A percentile compares a stretch with the other conserved stretches of the same genome.
Conservation (phyloP, 2,113 vertebrate species). For the Pantherophis guttatus region DNA sequence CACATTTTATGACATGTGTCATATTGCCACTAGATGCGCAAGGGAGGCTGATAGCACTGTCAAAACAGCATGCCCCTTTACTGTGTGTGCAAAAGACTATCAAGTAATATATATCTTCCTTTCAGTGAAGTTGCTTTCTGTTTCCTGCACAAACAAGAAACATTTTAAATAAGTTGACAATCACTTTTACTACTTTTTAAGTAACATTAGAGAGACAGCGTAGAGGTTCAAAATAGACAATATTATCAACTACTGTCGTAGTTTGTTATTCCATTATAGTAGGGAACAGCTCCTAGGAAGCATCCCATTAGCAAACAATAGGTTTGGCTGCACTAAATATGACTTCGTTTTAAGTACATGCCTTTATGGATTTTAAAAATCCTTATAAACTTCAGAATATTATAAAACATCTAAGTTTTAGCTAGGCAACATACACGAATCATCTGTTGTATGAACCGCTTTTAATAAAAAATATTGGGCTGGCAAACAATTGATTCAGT, state of each 20-base stretch:
- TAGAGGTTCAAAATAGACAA: constrained; percentile 54
- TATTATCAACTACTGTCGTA: constrained; percentile 60
- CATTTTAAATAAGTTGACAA: constrained; percentile 43
- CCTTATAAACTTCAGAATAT: constrained; percentile 61
- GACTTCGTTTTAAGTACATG: constrained; percentile 69
- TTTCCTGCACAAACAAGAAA: constrained; percentile 56
- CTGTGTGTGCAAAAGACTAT: constrained; percentile 54
- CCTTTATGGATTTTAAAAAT: constrained; percentile 68
- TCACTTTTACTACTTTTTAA: constrained; percentile 31
- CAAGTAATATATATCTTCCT: constrained; percentile 18
- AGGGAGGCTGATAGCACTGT: constrained; percentile 42
- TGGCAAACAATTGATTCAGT: constrained; percentile 23
- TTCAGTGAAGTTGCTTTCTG: constrained; percentile 43
- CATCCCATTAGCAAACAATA: constrained; percentile 68
- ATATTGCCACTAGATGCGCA: constrained; percentile 45
- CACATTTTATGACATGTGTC: constrained; percentile 47
- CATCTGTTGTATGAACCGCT: constrained; percentile 22
- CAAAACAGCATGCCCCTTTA: constrained; percentile 37
- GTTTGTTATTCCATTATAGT: constrained; percentile 64
- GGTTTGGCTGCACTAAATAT: constrained; percentile 68
- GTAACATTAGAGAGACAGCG: constrained; percentile 50
- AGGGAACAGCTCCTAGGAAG: constrained; percentile 44
- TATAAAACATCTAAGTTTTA: constrained; percentile 35
- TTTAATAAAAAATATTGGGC: constrained; percentile 42
- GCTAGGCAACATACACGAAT: constrained; percentile 50